Evolutionary conservation across 2,888 invertebrate species (phyloP).

Genomic region (Ptilodon capucinus): DNA sequence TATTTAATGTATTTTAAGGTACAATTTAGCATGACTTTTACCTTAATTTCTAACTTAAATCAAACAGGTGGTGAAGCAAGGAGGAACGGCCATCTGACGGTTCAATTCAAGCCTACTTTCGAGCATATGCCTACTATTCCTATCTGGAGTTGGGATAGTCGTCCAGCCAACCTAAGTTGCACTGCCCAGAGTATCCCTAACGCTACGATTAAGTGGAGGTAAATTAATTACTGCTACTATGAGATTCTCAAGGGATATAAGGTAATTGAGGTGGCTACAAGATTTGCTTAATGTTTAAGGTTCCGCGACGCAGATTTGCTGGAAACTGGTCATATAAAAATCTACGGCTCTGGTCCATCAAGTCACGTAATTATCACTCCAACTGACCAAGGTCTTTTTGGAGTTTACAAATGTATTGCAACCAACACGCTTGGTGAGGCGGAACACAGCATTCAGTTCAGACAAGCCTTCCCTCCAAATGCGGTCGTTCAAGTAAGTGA

Average conservation of each 20-base stretch:
- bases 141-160: constrained; percentile 92
- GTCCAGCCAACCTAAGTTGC: constrained; percentile 92
- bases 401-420: constrained; percentile 91
- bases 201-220: constrained; percentile 94
- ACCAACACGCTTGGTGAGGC: constrained; percentile 88
- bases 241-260: constrained; percentile 13
- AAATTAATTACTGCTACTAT: constrained; percentile 34
- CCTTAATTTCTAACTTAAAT: too few relatives aligned
- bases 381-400: constrained; percentile 85
- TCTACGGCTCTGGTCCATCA: constrained; percentile 86
- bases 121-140: constrained; percentile 87
- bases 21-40: too few relatives aligned
- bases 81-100: constrained; percentile 91
- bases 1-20: background rate
- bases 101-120: constrained; percentile 92
- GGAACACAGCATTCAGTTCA: constrained; percentile 86
- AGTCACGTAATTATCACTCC: constrained; percentile 89
- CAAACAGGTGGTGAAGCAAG: constrained; percentile 85
- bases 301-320: constrained; percentile 79
- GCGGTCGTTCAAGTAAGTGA: constrained; percentile 79
- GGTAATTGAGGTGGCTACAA: too few relatives aligned
- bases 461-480: constrained; percentile 88
- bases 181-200: constrained; percentile 95
- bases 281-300: constrained; percentile 39
- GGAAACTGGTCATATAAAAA: constrained; percentile 82